phyloP scores from a whole-genome alignment of 2,888 invertebrate species.

The Axea sp. region DNA sequence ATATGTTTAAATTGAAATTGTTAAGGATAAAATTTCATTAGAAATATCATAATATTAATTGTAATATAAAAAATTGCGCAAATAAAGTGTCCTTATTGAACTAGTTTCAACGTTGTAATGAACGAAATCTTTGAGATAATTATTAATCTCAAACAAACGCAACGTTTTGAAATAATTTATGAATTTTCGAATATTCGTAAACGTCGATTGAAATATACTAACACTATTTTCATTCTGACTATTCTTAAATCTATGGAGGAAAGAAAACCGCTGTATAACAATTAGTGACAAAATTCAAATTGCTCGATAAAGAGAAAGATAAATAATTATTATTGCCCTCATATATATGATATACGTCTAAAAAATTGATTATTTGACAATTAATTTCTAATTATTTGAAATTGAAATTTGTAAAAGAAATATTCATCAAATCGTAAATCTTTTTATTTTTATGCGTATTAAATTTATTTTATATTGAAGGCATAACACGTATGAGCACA shows the following conservation, averaged over 20 bases:
- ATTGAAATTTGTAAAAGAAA: no score
- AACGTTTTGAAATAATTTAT: slow-evolving; percentile 18
- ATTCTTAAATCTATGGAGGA: slow-evolving; percentile 50
- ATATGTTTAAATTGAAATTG: neutral
- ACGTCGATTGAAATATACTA: slow-evolving; percentile 15
- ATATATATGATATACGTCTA: no score
- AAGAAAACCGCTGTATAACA: slow-evolving; percentile 47
- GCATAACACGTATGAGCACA: no score
- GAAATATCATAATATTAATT: no score
- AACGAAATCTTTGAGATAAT: slow-evolving; percentile 1
- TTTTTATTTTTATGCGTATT: no score
- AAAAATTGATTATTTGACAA: neutral
- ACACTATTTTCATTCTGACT: slow-evolving; percentile 35
- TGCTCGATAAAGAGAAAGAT: slow-evolving; percentile 35
- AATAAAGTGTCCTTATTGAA: slow-evolving; percentile 5
- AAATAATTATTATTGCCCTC: slow-evolving; percentile 14
- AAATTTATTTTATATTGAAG: no score
- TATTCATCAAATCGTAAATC: no score
- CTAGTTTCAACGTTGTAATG: no score
- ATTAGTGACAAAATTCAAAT: slow-evolving; percentile 38
- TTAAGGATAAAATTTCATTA: no score
- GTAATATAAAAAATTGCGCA: no score
- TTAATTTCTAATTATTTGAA: slow-evolving; percentile 6
- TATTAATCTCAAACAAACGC: slow-evolving; percentile 9
- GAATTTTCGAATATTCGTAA: slow-evolving; percentile 8